Evolutionary conservation across 2,888 invertebrate species (phyloP).

Genomic region (Hoplodrina ambigua): DNA sequence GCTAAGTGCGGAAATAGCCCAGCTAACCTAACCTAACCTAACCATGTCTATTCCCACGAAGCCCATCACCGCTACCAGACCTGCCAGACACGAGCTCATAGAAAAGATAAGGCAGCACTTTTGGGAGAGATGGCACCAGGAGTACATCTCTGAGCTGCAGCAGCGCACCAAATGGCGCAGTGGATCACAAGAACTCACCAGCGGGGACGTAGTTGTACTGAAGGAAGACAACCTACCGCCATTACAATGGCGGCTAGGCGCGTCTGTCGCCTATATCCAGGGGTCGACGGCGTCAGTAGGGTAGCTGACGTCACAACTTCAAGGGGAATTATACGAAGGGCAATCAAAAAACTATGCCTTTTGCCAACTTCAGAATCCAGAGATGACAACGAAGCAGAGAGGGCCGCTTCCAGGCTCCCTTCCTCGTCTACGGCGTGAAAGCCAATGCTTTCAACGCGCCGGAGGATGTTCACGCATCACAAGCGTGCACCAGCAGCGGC

Average conservation of each 20-base stretch:
- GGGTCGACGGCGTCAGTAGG: slow-evolving; percentile 19
- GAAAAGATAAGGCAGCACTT: too few relatives aligned
- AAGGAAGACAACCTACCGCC: slow-evolving; percentile 31
- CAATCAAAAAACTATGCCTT: slow-evolving; percentile 6
- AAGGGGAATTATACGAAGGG: slow-evolving; percentile 17
- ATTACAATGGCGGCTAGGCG: slow-evolving; percentile 18
- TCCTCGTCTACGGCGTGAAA: too few relatives aligned
- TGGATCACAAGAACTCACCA: too few relatives aligned
- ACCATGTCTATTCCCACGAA: slow-evolving; percentile 15
- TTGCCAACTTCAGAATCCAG: background rate
- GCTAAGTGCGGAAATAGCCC: too few relatives aligned
- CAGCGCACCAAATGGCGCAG: too few relatives aligned
- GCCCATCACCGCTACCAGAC: slow-evolving; percentile 30
- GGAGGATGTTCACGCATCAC: too few relatives aligned
- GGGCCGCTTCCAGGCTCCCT: too few relatives aligned
- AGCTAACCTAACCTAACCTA: too few relatives aligned
- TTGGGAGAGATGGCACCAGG: too few relatives aligned
- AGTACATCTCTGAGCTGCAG: too few relatives aligned
- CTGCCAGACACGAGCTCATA: slow-evolving; percentile 24
- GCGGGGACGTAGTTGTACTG: background rate
- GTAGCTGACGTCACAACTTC: slow-evolving; percentile 15
- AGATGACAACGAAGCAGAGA: background rate
- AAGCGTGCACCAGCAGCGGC: too few relatives aligned
- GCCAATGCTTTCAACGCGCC: too few relatives aligned
- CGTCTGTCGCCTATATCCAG: slow-evolving; percentile 12